Evolutionary conservation across 2,888 invertebrate species (phyloP), one percentile per base, ranked within the genome.

Genomic region (Cosmopolites sordidus): DNA sequence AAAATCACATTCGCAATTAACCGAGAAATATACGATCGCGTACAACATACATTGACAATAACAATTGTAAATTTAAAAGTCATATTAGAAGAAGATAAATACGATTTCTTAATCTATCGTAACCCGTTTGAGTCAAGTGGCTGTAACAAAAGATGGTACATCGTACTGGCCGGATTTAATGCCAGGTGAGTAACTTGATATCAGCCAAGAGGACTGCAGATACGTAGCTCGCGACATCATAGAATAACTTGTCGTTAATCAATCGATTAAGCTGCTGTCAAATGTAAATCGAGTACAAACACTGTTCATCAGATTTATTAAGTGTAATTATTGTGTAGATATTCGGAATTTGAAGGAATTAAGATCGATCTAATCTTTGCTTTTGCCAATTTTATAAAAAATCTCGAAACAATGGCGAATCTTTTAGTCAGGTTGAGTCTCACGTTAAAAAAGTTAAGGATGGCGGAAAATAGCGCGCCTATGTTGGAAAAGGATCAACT

Each of bases 341-440:
- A 12, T 6, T 33, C 33, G 33, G n/a, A 12, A 6, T 33, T 33
- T 12, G 11, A 33, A 33, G 33, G 12, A 11, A 33, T 33, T 33
- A 33, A 33, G 2, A 6, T n/a, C 33, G 33, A 33, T 33, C 22
- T 22, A 22, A 22, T 22, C 22, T 22, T 8, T 22, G 22, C 3
- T 22, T 22, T 33, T 12, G 33, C 33, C 33, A 40, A 27, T 16
- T 50, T 44, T 18, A 51, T 41, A 41, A 51, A 51, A 51, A 41
- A 14, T 17, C 18, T 38, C 11, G 12, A 15, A 15, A 43, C 17
- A 12, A 54, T 54, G 54, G 46, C 45, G 29, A 49, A 50, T 16
- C 33, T 42, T 27, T 49, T 49, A 49, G 49, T 49, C 6, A 49
- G 44, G 42, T 46, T 54, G 16, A 48, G 46, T 2, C 9, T n/a